phyloP scores from a whole-genome alignment of 2,888 invertebrate genomes.

The Seira sanloemensis region DNA sequence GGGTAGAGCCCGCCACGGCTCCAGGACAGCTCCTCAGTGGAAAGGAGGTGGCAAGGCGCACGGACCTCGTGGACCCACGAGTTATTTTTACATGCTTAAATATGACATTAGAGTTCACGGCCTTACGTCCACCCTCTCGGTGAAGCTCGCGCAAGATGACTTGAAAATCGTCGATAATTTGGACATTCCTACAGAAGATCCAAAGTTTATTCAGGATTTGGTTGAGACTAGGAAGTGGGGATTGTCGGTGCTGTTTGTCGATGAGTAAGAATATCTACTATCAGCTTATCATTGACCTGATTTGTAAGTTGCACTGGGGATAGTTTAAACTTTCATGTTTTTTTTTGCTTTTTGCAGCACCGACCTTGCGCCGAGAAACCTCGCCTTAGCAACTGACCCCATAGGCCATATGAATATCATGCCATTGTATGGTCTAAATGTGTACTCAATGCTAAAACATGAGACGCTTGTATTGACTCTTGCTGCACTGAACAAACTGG shows the following conservation, averaged over 20 bases:
- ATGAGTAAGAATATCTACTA: slow-evolving; percentile 89
- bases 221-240: slow-evolving; percentile 95
- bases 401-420: slow-evolving; percentile 93
- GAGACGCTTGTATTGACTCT: slow-evolving; percentile 92
- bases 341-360: too few species aligned
- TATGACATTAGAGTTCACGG: slow-evolving; percentile 86
- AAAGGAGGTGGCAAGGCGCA: slow-evolving; percentile 89
- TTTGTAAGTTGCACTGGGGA: too few species aligned
- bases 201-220: slow-evolving; percentile 86
- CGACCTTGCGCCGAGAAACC: slow-evolving; percentile 92
- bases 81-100: slow-evolving; percentile 96
- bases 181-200: slow-evolving; percentile 89
- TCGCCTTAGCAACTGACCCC: slow-evolving; percentile 86
- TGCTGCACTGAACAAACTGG: slow-evolving; percentile 88
- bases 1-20: slow-evolving; percentile 94
- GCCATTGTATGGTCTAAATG: slow-evolving; percentile 95
- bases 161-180: slow-evolving; percentile 91
- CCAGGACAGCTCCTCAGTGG: slow-evolving; percentile 92
- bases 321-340: too few species aligned
- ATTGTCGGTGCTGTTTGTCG: slow-evolving; percentile 94
- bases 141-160: slow-evolving; percentile 95
- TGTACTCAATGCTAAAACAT: slow-evolving; percentile 97
- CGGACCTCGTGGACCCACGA: slow-evolving; percentile 91
- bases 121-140: slow-evolving; percentile 87
- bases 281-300: too few species aligned